A percentile compares a stretch with the other conserved stretches of the same genome.
Conservation (phyloP, 2,113 vertebrate genomes). For the Leptobrachium ailaonicum region DNA sequence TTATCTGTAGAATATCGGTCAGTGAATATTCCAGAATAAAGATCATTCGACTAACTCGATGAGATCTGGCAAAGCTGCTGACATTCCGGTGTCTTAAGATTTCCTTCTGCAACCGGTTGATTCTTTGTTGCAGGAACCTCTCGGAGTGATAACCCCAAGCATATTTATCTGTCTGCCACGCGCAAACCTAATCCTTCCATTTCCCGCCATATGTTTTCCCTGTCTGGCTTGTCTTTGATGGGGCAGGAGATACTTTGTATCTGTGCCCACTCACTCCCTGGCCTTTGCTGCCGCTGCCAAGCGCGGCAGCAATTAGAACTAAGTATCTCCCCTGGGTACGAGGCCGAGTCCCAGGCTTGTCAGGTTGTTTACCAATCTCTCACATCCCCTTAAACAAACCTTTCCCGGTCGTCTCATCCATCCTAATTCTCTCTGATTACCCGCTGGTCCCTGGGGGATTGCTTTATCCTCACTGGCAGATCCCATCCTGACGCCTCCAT, state of each 20-base stretch:
- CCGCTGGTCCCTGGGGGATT: conserved; percentile 31
- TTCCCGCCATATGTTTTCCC: neutral
- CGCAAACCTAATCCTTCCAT: neutral
- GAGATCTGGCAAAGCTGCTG: no score
- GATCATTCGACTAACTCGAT: no score
- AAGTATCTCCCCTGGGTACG: conserved; percentile 7
- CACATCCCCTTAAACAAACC: conserved; percentile 49
- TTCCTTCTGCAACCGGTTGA: no score
- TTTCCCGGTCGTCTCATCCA: conserved; percentile 45
- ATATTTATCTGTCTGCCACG: no score
- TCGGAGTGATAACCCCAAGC: no score
- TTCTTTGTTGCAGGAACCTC: no score
- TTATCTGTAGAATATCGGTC: no score
- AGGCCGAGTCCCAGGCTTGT: conserved; percentile 18
- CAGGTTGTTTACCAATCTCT: conserved; percentile 43
- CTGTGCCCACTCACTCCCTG: conserved; percentile 11
- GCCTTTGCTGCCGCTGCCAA: conserved; percentile 12
- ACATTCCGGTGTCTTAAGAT: no score
- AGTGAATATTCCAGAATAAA: no score
- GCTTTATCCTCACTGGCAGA: conserved; percentile 48
- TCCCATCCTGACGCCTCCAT: conserved; percentile 42
- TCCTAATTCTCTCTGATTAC: conserved; percentile 50
- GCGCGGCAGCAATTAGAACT: conserved; percentile 18
- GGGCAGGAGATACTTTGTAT: neutral
- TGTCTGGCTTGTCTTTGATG: neutral